Evolutionary conservation across 1,140 invertebrate species (phyloP).

Genomic region (Manduca sexta): DNA sequence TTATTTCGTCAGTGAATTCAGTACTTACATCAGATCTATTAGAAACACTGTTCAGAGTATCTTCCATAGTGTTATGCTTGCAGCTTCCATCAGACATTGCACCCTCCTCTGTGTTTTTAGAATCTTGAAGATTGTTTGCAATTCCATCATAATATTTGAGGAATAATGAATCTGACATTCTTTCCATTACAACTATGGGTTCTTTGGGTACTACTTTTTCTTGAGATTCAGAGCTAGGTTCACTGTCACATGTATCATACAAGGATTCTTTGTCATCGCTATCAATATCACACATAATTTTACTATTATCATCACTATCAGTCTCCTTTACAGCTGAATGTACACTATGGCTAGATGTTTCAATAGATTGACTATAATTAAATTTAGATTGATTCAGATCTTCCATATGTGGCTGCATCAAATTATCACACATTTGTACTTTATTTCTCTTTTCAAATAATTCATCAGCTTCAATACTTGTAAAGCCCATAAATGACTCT

Average conservation of each 20-base stretch:
- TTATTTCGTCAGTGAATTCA: neutral
- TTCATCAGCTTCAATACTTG: slow-evolving; percentile 3
- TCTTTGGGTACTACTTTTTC: slow-evolving; percentile 14
- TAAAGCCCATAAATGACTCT: slow-evolving; percentile 46
- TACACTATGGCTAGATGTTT: no score
- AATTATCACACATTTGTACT: neutral
- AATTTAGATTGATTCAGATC: no score
- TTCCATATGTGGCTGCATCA: no score
- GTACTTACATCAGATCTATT: neutral
- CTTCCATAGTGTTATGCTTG: neutral
- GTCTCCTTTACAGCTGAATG: no score
- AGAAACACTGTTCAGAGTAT: neutral
- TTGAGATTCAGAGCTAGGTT: slow-evolving; percentile 7
- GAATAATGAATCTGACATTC: slow-evolving; percentile 39
- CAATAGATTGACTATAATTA: no score
- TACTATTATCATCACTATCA: slow-evolving; percentile 1
- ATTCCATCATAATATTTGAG: slow-evolving; percentile 34
- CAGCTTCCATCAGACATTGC: no score
- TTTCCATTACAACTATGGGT: slow-evolving; percentile 34
- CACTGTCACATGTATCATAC: slow-evolving; percentile 31
- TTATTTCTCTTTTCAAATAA: neutral
- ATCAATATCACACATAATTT: neutral
- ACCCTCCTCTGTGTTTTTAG: neutral
- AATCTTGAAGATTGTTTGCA: neutral
- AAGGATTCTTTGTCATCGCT: slow-evolving; percentile 22